Base-by-base conservation (phyloP, 2,888 invertebrate species). In the Pheosia gnoma region DNA sequence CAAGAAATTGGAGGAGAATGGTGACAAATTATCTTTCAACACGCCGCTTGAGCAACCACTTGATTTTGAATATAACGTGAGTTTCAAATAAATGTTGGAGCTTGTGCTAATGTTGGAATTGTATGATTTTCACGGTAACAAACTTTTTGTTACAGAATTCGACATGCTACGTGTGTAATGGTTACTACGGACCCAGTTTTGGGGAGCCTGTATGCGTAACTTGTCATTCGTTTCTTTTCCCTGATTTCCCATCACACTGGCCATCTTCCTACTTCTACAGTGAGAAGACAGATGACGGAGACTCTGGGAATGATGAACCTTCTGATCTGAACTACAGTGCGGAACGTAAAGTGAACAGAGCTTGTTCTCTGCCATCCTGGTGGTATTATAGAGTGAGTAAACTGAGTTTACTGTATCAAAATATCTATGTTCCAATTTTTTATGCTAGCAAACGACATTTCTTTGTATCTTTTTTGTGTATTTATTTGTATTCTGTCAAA, bases 251-350 rank as follows among this genome's bases (percentile, higher is more conserved):
- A 8, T 94, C 94, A 9, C 87, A 93, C 71, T 81, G 94, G 56
- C 94, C 94, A 38, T 89, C 86, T 61, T 91, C 94, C 4, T 91
- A 89, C 71, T 92, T 91, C 77, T 89, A 82, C 66, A 94, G 94
- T 70, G 94, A 95, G 68, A 94, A 95, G 65, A 96, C 97, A 5
- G 98, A 98, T 79, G 98, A 98, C 75, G 97, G 97, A 72, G 98
- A 98, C 86, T 98, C 98, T 0, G 99, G 98, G 0, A 99, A 98
- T 84, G 99, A 99, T 84, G 98, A 99, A 83, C 98, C 98, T 0
- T 95, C 96, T 51, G 97, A 97, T 82, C 85, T 95, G 58, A 95
- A 94, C 76, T 95, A 94, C 67, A 94, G 91, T 69, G 88, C 93
- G 4, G 95, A 95, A 59, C 86, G 94, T 39, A 91, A 93, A 78